Evolutionary conservation across 1,140 invertebrate species (phyloP).

Genomic region (Phortica variegata): DNA sequence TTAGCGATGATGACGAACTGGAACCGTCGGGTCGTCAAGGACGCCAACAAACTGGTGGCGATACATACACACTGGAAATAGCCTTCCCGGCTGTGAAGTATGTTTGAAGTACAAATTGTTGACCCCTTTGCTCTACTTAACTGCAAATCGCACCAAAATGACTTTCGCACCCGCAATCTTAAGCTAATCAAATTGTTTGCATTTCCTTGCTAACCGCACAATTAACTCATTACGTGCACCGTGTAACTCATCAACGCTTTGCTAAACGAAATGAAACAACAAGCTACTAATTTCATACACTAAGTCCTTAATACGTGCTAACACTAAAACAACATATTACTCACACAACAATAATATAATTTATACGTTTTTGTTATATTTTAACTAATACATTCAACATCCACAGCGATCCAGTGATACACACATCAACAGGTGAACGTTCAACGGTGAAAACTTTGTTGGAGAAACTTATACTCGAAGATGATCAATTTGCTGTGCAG

Average conservation of each 20-base stretch:
- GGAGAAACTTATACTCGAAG: conserved; percentile 85
- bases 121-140: conserved; percentile 17
- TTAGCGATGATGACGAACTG: conserved; percentile 47
- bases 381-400: conserved; percentile 28
- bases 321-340: conserved; percentile 7
- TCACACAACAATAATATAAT: neutral
- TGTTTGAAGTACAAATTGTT: conserved; percentile 61
- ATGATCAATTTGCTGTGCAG: conserved; percentile 89
- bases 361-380: conserved; percentile 1
- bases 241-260: neutral
- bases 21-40: conserved; percentile 61
- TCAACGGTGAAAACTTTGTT: conserved; percentile 79
- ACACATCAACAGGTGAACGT: conserved; percentile 82
- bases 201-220: conserved; percentile 11
- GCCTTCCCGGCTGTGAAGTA: conserved; percentile 90
- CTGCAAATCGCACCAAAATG: conserved; percentile 26
- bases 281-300: conserved; percentile 14
- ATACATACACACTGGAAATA: conserved; percentile 87
- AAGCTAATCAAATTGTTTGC: neutral
- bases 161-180: conserved; percentile 7
- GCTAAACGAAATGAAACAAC: conserved; percentile 7
- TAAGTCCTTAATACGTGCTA: conserved; percentile 31
- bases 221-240: conserved; percentile 12
- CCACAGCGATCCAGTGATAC: conserved; percentile 82
- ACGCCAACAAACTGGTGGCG: conserved; percentile 64